phyloP scores from a whole-genome alignment of 2,888 invertebrate species.

The Lithophane leautieri region DNA sequence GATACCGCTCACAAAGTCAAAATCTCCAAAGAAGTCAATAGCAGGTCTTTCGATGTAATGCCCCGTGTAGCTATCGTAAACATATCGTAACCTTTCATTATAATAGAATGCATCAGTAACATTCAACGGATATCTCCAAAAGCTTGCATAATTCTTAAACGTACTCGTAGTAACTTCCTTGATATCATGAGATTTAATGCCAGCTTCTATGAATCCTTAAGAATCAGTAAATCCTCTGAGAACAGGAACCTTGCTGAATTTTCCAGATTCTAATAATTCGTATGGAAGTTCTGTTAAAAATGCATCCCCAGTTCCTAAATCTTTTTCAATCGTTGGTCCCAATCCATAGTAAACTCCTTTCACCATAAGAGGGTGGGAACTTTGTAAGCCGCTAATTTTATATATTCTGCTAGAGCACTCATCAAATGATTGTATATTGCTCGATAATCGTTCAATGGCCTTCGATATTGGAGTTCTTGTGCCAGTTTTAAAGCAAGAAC shows the following conservation, averaged over 20 bases:
- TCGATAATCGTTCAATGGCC: conserved; percentile 62
- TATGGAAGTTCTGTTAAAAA: conserved; percentile 79
- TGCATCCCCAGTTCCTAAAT: conserved; percentile 71
- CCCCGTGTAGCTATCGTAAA: conserved; percentile 40
- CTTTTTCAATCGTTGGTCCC: conserved; percentile 78
- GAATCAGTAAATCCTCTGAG: conserved; percentile 83
- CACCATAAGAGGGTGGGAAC: conserved; percentile 32
- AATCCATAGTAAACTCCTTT: conserved; percentile 67
- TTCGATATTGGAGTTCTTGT: conserved; percentile 70
- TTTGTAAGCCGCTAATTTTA: conserved; percentile 62
- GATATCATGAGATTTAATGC: conserved; percentile 68
- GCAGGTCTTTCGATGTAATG: conserved; percentile 67
- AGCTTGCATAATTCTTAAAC: conserved; percentile 68
- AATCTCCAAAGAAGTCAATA: conserved; percentile 76
- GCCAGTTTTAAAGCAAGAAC: conserved; percentile 67
- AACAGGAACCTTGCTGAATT: conserved; percentile 81
- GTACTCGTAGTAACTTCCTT: conserved; percentile 65
- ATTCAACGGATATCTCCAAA: conserved; percentile 59
- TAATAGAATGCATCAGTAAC: conserved; percentile 61
- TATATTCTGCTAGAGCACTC: conserved; percentile 53
- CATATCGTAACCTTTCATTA: conserved; percentile 59
- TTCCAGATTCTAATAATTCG: conserved; percentile 78
- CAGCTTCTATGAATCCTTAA: conserved; percentile 70
- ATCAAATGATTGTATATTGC: conserved; percentile 69
- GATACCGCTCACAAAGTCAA: conserved; percentile 72